Conservation (phyloP, 2,888 invertebrate species). For the Orthosia incerta region DNA sequence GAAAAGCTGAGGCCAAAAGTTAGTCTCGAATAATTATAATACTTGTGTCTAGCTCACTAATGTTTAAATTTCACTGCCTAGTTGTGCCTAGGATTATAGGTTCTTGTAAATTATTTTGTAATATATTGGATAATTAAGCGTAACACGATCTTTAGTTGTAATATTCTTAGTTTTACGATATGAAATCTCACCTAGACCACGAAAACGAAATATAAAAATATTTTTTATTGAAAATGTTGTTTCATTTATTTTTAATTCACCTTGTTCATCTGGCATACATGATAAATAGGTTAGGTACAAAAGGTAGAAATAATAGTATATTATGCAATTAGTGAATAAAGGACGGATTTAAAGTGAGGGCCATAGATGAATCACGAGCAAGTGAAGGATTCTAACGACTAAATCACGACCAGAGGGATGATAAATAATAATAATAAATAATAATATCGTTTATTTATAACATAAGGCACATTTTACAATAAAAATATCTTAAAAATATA, state of each 20-base stretch:
- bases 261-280: background rate
- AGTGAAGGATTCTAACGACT: too few relatives aligned
- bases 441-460: too few relatives aligned
- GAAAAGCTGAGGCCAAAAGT: conserved; percentile 46
- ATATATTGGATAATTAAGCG: conserved; percentile 77
- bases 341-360: too few relatives aligned
- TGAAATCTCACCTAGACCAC: conserved; percentile 81
- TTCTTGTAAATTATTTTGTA: conserved; percentile 86
- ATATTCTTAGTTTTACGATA: conserved; percentile 73
- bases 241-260: conserved; percentile 63
- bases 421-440: too few relatives aligned
- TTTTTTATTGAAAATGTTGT: conserved; percentile 72
- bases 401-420: too few relatives aligned
- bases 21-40: conserved; percentile 50
- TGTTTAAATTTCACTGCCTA: conserved; percentile 81
- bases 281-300: too few relatives aligned
- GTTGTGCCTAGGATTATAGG: conserved; percentile 70
- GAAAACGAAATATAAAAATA: conserved; percentile 76
- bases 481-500: too few relatives aligned
- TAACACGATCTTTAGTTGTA: conserved; percentile 68
- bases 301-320: too few relatives aligned
- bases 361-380: too few relatives aligned
- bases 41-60: conserved; percentile 62
- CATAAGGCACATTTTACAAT: too few relatives aligned
- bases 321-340: too few relatives aligned